phyloP scores from a whole-genome alignment of 2,888 invertebrate genomes.

The Itoplectis maculator region DNA sequence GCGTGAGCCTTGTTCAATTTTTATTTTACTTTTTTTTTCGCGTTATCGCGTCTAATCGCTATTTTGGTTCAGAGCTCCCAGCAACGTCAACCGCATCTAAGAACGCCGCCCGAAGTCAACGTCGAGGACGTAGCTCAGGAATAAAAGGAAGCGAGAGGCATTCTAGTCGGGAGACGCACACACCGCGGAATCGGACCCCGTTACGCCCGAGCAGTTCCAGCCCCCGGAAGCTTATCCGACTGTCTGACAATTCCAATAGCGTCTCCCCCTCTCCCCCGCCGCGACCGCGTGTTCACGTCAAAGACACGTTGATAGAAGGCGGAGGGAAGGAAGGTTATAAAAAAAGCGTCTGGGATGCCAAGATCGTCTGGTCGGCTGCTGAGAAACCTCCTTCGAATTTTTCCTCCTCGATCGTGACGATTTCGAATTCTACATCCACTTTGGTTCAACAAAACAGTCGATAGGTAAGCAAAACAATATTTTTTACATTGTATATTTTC shows the following conservation, averaged over 20 bases:
- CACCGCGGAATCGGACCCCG: conserved; percentile 58
- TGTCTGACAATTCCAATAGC: conserved; percentile 67
- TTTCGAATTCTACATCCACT: not conserved
- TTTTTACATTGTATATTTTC: too few relatives aligned
- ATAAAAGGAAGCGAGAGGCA: conserved; percentile 59
- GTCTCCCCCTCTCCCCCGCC: conserved; percentile 33
- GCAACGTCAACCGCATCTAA: conserved; percentile 12
- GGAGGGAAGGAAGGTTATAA: conserved; percentile 9
- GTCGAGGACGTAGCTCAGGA: conserved; percentile 37
- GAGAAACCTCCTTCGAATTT: conserved; percentile 17
- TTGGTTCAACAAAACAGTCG: not conserved
- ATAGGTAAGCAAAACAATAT: not conserved
- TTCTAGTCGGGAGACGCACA: conserved; percentile 50
- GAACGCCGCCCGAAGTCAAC: conserved; percentile 35
- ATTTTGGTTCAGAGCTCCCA: conserved; percentile 11
- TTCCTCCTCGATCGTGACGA: conserved; percentile 1
- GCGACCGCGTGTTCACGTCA: conserved; percentile 51
- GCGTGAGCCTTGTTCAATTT: not conserved
- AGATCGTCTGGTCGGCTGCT: conserved; percentile 31
- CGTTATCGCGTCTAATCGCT: conserved; percentile 41
- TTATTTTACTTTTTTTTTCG: not conserved
- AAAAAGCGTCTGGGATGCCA: conserved; percentile 43
- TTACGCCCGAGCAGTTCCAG: conserved; percentile 59
- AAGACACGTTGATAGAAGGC: conserved; percentile 43
- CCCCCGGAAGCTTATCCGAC: conserved; percentile 61